phyloP scores from a whole-genome alignment of 2,113 vertebrate species.

The Piprites chloris region DNA sequence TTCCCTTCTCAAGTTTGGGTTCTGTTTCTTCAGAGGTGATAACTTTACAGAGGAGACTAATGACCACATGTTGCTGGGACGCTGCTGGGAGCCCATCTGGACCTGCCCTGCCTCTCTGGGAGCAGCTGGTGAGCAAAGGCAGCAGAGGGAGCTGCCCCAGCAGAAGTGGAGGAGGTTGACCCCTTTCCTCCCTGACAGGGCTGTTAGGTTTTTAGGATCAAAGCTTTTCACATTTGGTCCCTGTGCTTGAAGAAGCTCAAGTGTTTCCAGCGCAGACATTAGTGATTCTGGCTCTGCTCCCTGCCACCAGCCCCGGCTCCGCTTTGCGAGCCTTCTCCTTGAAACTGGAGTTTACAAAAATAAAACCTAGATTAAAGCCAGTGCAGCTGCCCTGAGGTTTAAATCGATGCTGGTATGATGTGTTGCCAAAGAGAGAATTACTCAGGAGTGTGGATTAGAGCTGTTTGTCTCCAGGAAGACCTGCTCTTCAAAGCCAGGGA shows the following conservation, averaged over 20 bases:
- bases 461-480: slow-evolving; percentile 50
- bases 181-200: not conserved
- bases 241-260: slow-evolving; percentile 20
- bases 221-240: slow-evolving; percentile 47
- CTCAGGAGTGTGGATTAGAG: slow-evolving; percentile 60
- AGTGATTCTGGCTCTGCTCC: slow-evolving; percentile 10
- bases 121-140: not conserved
- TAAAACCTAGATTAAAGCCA: slow-evolving; percentile 47
- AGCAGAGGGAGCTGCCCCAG: slow-evolving; percentile 19
- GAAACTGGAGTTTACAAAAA: not conserved
- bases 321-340: not conserved
- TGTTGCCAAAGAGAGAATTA: slow-evolving; percentile 64
- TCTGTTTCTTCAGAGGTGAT: not conserved
- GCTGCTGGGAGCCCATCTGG: not conserved
- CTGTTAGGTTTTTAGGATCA: slow-evolving; percentile 50
- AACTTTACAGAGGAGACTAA: slow-evolving; percentile 7
- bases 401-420: slow-evolving; percentile 52
- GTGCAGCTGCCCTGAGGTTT: slow-evolving; percentile 55
- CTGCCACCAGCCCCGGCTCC: slow-evolving; percentile 33
- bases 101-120: not conserved
- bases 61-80: not conserved
- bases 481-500: slow-evolving; percentile 54
- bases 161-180: not conserved
- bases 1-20: not conserved
- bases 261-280: not conserved